A percentile compares a stretch with the other conserved stretches of the same genome.
These are phyloP conservation scores for Piaya cayana DNA, from an alignment of 2,113 vertebrate species.

Conservation along the genomic window DNA sequence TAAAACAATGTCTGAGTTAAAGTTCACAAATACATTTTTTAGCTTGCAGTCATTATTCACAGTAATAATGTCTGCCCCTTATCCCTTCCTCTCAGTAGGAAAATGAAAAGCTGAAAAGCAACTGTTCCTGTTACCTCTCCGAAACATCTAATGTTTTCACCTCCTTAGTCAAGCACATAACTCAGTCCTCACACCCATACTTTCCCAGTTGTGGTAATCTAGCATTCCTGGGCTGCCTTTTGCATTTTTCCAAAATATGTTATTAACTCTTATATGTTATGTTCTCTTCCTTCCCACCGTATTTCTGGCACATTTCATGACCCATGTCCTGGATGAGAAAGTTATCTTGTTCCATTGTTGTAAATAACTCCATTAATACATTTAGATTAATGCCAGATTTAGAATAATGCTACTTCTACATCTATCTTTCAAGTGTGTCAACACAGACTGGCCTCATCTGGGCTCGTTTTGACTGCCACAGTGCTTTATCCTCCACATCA, in stretches of 20 bases:
- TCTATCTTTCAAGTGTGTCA: not conserved
- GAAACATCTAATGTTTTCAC: not conserved
- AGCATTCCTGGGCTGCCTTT: not conserved
- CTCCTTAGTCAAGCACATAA: not conserved
- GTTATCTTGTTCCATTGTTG: not conserved
- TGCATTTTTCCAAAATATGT: not conserved
- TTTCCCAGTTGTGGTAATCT: not conserved
- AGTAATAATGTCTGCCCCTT: not conserved
- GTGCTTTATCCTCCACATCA: not conserved
- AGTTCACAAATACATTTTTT: not conserved
- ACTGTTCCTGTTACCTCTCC: not conserved
- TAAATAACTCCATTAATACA: constrained; percentile 4
- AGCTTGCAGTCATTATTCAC: not conserved
- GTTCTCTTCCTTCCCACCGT: not conserved
- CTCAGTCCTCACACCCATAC: not conserved
- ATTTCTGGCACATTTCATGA: not conserved
- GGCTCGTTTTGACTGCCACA: not conserved
- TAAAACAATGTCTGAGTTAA: not conserved
- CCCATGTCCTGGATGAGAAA: not conserved
- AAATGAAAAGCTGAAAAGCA: not conserved
- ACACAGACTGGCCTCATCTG: not conserved
- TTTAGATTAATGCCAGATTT: constrained; percentile 13
- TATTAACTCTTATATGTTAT: not conserved
- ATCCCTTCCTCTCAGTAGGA: not conserved
- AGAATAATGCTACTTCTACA: not conserved